A percentile compares a stretch with the other conserved stretches of the same genome.
These are phyloP conservation scores for Dicrurus megarhynchus DNA, from an alignment of 2,113 vertebrate species.

Conservation along the genomic window DNA sequence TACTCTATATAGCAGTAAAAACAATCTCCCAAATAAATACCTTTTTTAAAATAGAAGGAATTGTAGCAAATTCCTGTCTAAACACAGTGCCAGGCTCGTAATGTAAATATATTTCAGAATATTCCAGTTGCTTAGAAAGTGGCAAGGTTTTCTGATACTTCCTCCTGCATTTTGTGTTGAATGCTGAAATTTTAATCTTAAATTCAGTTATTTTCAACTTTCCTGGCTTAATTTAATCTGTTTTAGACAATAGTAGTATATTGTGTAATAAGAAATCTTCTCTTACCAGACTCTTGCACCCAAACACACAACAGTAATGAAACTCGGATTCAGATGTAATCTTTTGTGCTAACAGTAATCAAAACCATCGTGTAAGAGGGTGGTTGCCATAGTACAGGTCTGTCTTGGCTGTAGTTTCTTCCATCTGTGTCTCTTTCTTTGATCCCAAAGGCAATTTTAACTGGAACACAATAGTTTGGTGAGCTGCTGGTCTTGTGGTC, in stretches of 20 bases:
- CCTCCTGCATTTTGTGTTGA: neutral
- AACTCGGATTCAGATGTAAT: neutral
- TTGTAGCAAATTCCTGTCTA: neutral
- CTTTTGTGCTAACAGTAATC: neutral
- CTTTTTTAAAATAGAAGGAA: neutral
- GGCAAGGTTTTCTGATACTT: neutral
- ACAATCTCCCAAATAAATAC: neutral
- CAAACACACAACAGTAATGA: neutral
- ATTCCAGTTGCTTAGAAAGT: neutral
- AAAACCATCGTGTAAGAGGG: accelerated
- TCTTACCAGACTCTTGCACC: neutral
- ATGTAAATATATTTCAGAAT: neutral
- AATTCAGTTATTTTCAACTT: neutral
- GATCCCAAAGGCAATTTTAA: neutral
- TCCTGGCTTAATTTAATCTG: neutral
- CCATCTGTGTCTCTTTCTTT: neutral
- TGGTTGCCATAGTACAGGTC: neutral
- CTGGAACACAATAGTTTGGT: neutral
- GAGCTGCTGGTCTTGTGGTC: neutral
- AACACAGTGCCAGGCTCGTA: neutral
- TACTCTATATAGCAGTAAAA: neutral
- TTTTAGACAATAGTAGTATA: neutral
- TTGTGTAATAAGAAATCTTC: neutral
- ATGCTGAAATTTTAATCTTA: neutral
- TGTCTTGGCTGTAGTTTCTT: neutral